phyloP scores from a whole-genome alignment of 2,797 vertebrate genomes.

The Platalea minor region DNA sequence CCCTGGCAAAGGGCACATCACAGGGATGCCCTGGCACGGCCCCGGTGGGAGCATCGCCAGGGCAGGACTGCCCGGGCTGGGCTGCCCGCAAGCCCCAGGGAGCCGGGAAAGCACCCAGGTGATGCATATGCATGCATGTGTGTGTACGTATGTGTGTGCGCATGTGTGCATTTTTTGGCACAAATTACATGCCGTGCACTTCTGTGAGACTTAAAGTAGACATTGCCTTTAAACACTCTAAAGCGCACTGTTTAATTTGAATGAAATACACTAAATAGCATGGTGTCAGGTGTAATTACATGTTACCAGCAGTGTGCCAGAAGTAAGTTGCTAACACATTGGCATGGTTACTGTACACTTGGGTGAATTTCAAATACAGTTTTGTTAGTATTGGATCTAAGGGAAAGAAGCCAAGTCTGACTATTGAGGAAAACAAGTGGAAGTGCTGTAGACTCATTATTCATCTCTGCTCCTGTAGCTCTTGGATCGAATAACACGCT shows the following conservation, averaged over 20 bases:
- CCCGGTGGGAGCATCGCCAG: accelerated
- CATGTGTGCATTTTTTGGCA: background rate
- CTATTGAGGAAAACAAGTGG: conserved; percentile 58
- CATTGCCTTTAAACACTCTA: background rate
- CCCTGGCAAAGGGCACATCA: accelerated
- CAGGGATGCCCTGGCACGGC: accelerated
- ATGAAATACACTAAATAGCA: conserved; percentile 71
- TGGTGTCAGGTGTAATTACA: conserved; percentile 76
- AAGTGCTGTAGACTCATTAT: conserved; percentile 32
- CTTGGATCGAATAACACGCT: conserved; percentile 28
- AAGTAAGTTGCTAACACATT: conserved; percentile 62
- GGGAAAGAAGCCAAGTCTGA: conserved; percentile 72
- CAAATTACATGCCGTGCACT: accelerated
- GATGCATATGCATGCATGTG: accelerated
- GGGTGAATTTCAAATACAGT: conserved; percentile 67
- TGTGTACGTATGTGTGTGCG: accelerated
- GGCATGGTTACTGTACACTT: conserved; percentile 70
- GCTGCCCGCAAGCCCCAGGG: background rate
- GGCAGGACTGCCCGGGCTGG: no score
- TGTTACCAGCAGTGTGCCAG: conserved; percentile 63
- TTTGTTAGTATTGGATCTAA: conserved; percentile 60
- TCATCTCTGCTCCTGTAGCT: conserved; percentile 36
- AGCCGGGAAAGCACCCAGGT: background rate
- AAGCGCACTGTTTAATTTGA: conserved; percentile 26
- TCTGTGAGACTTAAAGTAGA: background rate